Conservation (phyloP, 2,888 invertebrate species). For the Luffia ferchaultella region DNA sequence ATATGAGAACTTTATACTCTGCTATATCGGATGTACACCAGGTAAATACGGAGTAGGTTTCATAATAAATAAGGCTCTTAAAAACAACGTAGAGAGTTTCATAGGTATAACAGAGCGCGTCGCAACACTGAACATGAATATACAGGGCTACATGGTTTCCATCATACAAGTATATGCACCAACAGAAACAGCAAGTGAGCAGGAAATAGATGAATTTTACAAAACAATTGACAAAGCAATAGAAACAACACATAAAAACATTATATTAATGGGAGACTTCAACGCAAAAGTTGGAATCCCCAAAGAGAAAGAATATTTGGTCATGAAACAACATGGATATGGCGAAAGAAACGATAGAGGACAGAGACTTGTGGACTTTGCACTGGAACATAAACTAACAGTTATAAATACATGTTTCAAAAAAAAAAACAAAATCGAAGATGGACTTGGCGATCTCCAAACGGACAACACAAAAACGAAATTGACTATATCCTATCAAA, state of each 20-base stretch:
- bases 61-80: slow-evolving; percentile 8
- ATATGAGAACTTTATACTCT: slow-evolving; percentile 9
- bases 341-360: slow-evolving; percentile 4
- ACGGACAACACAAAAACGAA: slow-evolving; percentile 1
- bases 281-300: slow-evolving; percentile 10
- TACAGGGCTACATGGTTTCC: background rate
- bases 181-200: slow-evolving; percentile 8
- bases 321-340: slow-evolving; percentile 3
- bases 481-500: slow-evolving; percentile 5
- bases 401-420: slow-evolving; percentile 10
- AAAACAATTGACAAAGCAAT: background rate
- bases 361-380: slow-evolving; percentile 6
- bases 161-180: slow-evolving; percentile 10
- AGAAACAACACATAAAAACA: background rate
- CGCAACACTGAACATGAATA: slow-evolving; percentile 6
- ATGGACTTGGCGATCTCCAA: slow-evolving; percentile 7
- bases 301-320: slow-evolving; percentile 6
- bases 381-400: slow-evolving; percentile 9
- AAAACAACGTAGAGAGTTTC: slow-evolving; percentile 9
- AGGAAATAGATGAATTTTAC: slow-evolving; percentile 11
- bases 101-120: slow-evolving; percentile 10
- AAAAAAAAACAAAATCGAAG: slow-evolving; percentile 9
- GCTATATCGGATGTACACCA: slow-evolving; percentile 9
- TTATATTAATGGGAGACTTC: slow-evolving; percentile 7
- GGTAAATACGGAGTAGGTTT: slow-evolving; percentile 13